Evolutionary conservation across 2,113 vertebrate genomes (phyloP).

Genomic region (Aptenodytes patagonicus): DNA sequence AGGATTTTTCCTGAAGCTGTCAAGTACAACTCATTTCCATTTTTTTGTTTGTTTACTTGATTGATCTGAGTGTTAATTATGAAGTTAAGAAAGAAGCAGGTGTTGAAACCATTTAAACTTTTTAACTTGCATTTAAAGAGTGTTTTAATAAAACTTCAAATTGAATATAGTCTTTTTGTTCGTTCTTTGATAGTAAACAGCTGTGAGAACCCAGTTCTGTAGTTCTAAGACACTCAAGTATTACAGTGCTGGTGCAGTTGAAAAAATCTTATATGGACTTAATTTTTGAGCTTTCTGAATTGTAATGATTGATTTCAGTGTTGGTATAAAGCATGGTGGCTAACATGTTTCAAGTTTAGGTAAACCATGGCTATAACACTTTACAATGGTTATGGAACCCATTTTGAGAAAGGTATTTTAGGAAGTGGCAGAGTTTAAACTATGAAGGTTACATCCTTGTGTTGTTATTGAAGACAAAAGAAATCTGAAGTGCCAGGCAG

Average conservation of each 20-base stretch:
- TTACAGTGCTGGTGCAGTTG: not conserved
- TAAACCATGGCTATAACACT: not conserved
- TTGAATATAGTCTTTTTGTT: not conserved
- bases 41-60: not conserved
- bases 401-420: not conserved
- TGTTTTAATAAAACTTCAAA: not conserved
- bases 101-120: not conserved
- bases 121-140: not conserved
- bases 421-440: not conserved
- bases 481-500: not conserved
- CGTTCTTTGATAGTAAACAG: not conserved
- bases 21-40: not conserved
- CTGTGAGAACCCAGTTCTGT: not conserved
- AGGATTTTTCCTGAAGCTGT: not conserved
- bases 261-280: not conserved
- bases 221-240: not conserved
- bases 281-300: not conserved
- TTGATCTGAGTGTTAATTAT: not conserved
- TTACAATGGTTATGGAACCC: not conserved
- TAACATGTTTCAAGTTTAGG: not conserved
- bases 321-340: not conserved
- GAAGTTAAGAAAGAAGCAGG: not conserved
- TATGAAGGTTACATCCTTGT: not conserved
- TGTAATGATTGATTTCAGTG: not conserved
- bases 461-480: not conserved